Evolutionary conservation across 1,140 invertebrate species (phyloP), one percentile per base, ranked within the genome.

Genomic region (Caenorhabditis tropicalis): DNA sequence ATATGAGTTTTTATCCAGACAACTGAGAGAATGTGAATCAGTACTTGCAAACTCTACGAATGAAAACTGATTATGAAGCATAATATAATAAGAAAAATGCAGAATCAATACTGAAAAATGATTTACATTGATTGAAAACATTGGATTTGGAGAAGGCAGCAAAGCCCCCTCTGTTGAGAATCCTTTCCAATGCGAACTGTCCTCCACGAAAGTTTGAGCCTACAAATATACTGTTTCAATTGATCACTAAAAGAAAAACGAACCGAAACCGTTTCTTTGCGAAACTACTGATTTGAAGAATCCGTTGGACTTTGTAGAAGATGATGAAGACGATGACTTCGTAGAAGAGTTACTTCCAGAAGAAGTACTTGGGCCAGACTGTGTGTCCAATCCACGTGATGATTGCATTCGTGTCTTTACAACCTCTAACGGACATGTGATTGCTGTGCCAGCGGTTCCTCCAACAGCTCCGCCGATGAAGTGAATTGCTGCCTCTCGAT

Each of bases 361-460:
- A 43, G 65, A 74, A 43, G 80, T 85, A 89, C 86, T 21, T 92
- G 93, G 83, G 92, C 92, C 36, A 93, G 89, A 84, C 91, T 91
- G 94, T 94, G 36, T 94, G 93, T 79, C 89, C 89, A 94, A 0
- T 36, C 86, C 86, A 21, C 65, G 86, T 31, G 96, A 98, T 15
- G 96, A 98, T 92, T 99, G 98, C 81, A 98, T 93, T 60, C 98
- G 94, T 2, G 98, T 99, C 92, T 99, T 99, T 6, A 99, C 95
- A 82, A 99, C 97, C 93, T 99, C 98, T 87, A 99, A 92, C 0
- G 98, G 98, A 93, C 97, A 99, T 86, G 98, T 99, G 49, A 97
- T 94, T 3, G 79, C 84, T 9, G 84, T 85, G 85, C 97, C 97
- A 51, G 95, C 94, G 31, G 97, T 99, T 43, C 97, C 97, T 87